phyloP scores from a whole-genome alignment of 35 echinoderm and acorn worm genomes.

The Apostichopus japonicus region DNA sequence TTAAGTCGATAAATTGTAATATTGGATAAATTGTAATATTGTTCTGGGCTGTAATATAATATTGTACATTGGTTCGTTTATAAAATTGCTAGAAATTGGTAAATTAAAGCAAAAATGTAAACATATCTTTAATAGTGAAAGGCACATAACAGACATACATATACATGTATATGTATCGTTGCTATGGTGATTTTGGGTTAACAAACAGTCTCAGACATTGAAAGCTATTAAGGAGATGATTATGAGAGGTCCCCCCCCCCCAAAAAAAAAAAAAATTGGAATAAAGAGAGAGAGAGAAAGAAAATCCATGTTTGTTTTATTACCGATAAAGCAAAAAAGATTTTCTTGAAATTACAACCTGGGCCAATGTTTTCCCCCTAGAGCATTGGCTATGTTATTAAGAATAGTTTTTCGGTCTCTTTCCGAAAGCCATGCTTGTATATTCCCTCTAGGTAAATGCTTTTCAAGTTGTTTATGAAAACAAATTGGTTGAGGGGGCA shows the following conservation, averaged over 20 bases:
- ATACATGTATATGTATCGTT: not conserved
- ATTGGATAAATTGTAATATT: too few species aligned
- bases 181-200: not conserved
- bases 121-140: too few species aligned
- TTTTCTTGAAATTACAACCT: not conserved
- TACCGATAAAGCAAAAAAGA: not conserved
- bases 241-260: not conserved
- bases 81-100: too few species aligned
- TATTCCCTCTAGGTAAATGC: not conserved
- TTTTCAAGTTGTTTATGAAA: slow-evolving; percentile 33
- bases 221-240: slow-evolving; percentile 1
- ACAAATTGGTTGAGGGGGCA: slow-evolving; percentile 47
- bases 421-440: not conserved
- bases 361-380: not conserved
- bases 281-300: not conserved
- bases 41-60: too few species aligned
- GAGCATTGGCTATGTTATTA: not conserved
- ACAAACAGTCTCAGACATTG: not conserved
- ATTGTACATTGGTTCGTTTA: too few species aligned
- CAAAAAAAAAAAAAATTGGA: not conserved
- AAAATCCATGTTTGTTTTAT: slow-evolving; percentile 8
- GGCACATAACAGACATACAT: too few species aligned
- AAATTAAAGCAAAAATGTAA: too few species aligned
- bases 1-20: too few species aligned
- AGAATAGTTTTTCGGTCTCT: not conserved